Conservation (phyloP, 2,888 invertebrate species). For the Balanococcus diminutus region DNA sequence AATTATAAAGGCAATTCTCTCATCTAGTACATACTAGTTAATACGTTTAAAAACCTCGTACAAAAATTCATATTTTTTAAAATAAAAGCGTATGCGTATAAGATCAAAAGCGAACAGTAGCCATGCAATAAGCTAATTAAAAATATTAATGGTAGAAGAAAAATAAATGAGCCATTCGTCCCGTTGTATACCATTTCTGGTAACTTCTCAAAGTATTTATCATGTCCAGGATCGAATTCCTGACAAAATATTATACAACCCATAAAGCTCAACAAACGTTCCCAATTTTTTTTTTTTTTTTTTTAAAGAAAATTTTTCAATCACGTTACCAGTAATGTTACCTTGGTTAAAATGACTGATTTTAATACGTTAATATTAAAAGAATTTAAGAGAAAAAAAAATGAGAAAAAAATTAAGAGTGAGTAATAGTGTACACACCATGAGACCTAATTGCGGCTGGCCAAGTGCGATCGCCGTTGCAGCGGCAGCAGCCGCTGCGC, state of each 20-base stretch:
- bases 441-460: conserved; percentile 67
- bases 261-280: too few species aligned
- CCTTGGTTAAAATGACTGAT: background rate
- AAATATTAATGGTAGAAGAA: conserved; percentile 38
- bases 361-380: background rate
- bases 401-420: conserved; percentile 28
- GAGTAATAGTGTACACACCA: conserved; percentile 57
- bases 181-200: background rate
- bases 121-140: conserved; percentile 54
- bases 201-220: background rate
- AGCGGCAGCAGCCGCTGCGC: conserved; percentile 55
- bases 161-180: conserved; percentile 2
- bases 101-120: conserved; percentile 42
- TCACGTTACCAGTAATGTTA: background rate
- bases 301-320: background rate
- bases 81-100: conserved; percentile 48
- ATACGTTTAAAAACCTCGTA: background rate
- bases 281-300: background rate
- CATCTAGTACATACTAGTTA: background rate
- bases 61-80: background rate
- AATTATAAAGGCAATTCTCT: background rate
- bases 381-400: conserved; percentile 8
- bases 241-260: background rate
- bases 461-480: conserved; percentile 66
- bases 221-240: background rate